Conservation (phyloP, 2,888 invertebrate species). For the Ommatoiulus sabulosus region DNA sequence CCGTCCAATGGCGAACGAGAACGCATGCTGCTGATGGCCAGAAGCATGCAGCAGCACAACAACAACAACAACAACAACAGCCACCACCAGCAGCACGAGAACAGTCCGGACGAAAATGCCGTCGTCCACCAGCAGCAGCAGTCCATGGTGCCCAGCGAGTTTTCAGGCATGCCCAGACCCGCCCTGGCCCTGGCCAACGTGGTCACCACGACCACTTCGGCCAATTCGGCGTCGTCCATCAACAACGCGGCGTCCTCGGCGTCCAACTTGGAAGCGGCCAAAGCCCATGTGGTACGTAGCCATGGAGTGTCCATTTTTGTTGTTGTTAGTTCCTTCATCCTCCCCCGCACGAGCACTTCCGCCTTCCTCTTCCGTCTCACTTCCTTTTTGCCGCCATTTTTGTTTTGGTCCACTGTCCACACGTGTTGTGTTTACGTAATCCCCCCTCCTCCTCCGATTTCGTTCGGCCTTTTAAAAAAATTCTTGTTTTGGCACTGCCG, state of each 20-base stretch:
- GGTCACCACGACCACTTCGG: constrained; percentile 45
- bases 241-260: constrained; percentile 46
- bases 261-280: constrained; percentile 54
- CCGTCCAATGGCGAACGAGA: constrained; percentile 45
- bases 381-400: constrained; percentile 47
- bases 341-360: background rate
- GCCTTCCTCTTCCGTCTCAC: background rate
- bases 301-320: background rate
- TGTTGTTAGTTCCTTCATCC: background rate
- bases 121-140: constrained; percentile 31
- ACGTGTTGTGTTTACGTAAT: constrained; percentile 49
- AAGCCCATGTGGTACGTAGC: constrained; percentile 52
- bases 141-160: constrained; percentile 38
- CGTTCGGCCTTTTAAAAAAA: background rate
- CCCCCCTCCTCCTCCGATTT: background rate
- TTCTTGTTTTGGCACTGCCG: background rate
- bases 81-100: constrained; percentile 38
- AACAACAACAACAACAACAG: constrained; percentile 34
- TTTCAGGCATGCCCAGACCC: constrained; percentile 51
- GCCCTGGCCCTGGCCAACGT: constrained; percentile 47
- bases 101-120: constrained; percentile 52
- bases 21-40: constrained; percentile 51
- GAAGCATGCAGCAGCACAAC: constrained; percentile 50
- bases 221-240: constrained; percentile 32
- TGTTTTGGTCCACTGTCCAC: constrained; percentile 46